Conservation (phyloP, 1,140 invertebrate genomes). For the Dreissena polymorpha region DNA sequence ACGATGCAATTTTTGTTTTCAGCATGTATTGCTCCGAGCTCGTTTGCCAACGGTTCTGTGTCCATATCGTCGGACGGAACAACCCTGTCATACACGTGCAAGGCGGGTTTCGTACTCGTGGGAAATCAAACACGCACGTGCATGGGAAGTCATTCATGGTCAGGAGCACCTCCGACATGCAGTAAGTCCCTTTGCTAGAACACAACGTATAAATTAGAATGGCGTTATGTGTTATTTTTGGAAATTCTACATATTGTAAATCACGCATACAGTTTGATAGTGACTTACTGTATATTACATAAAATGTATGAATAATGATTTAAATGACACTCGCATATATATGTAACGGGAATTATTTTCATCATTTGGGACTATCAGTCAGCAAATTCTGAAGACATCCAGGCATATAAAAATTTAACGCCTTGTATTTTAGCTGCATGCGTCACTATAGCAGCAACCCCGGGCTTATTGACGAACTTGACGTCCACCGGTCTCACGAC, state of each 20-base stretch:
- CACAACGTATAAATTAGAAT: no score
- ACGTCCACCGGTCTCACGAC: conserved; percentile 30
- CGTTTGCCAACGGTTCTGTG: conserved; percentile 19
- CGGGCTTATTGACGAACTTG: neutral
- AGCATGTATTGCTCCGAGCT: conserved; percentile 17
- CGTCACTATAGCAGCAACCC: neutral
- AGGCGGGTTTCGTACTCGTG: conserved; percentile 23
- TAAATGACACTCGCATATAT: no score
- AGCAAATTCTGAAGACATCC: no score
- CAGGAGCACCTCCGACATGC: neutral
- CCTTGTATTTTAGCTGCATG: conserved; percentile 18
- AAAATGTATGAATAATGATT: no score
- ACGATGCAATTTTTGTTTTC: neutral
- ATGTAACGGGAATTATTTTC: no score
- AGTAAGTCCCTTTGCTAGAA: neutral
- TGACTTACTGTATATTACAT: no score
- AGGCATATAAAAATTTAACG: no score
- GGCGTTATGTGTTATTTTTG: no score
- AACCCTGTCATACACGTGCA: conserved; percentile 20
- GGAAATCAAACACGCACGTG: conserved; percentile 15
- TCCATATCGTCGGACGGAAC: conserved; percentile 14
- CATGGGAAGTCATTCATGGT: neutral
- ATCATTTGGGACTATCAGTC: no score
- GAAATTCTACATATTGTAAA: no score
- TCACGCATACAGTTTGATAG: no score